phyloP scores from a whole-genome alignment of 2,888 invertebrate genomes.

The Scaptomyza cyrtandrae region DNA sequence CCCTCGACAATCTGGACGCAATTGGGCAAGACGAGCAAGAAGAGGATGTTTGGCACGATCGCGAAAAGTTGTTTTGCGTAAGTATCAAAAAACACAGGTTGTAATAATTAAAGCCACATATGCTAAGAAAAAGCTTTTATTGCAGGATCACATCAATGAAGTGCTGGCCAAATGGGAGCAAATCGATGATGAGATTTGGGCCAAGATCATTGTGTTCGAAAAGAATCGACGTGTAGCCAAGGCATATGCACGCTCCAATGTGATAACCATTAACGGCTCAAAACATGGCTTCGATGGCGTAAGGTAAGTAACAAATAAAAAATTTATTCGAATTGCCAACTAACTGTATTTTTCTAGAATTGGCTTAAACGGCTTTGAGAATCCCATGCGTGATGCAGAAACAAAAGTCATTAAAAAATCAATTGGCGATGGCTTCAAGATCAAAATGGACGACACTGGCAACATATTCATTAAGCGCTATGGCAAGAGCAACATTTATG shows the following conservation, averaged over 20 bases:
- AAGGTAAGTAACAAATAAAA: conserved; percentile 87
- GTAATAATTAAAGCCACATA: not conserved
- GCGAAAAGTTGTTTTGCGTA: conserved; percentile 96
- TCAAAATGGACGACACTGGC: conserved; percentile 90
- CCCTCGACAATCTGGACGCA: conserved; percentile 93
- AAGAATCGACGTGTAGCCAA: conserved; percentile 97
- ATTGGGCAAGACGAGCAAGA: conserved; percentile 91
- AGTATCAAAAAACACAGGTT: conserved; percentile 69
- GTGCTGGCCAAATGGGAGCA: conserved; percentile 98
- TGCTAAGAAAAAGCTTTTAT: not conserved
- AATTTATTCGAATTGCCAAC: not conserved
- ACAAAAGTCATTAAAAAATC: conserved; percentile 96
- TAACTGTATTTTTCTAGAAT: conserved; percentile 87
- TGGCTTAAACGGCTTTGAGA: conserved; percentile 97
- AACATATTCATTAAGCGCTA: conserved; percentile 89
- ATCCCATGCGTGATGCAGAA: conserved; percentile 96
- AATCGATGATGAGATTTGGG: conserved; percentile 99
- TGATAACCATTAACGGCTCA: conserved; percentile 97
- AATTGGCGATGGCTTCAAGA: conserved; percentile 92
- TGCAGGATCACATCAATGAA: conserved; percentile 98
- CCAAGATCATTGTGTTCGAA: conserved; percentile 98
- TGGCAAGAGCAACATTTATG: conserved; percentile 88
- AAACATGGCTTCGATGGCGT: conserved; percentile 98
- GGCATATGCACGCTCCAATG: conserved; percentile 97
- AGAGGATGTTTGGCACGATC: conserved; percentile 94